Percentiles rank a stretch among this genome's conserved stretches.
These are phyloP conservation scores for Panthera leo DNA, from an alignment of 2,113 vertebrate genomes.

Conservation along the genomic window DNA sequence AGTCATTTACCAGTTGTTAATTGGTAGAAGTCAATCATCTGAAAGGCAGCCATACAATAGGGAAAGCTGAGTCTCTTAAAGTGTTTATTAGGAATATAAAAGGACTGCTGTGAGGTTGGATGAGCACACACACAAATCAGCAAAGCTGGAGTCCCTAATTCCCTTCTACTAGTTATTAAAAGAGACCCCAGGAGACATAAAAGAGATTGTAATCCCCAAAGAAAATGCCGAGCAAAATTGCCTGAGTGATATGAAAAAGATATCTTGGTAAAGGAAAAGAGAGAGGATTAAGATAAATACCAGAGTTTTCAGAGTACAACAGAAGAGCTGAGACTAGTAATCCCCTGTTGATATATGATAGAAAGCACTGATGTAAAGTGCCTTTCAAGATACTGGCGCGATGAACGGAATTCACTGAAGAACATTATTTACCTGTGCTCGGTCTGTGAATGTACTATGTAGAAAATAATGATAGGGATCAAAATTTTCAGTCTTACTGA, in stretches of 20 bases:
- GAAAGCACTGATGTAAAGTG: slow-evolving; percentile 24
- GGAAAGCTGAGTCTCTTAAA: background rate
- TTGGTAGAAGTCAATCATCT: background rate
- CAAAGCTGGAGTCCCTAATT: background rate
- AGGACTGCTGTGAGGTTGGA: background rate
- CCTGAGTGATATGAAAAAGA: background rate
- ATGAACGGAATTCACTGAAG: slow-evolving; percentile 25
- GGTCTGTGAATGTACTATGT: background rate
- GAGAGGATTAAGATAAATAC: slow-evolving; percentile 31
- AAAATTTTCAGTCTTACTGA: slow-evolving; percentile 65
- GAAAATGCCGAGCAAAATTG: slow-evolving; percentile 42
- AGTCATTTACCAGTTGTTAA: background rate
- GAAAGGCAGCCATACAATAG: background rate
- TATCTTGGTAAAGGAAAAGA: background rate
- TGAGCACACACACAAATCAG: background rate
- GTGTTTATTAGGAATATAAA: slow-evolving; percentile 13
- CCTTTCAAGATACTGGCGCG: slow-evolving; percentile 49
- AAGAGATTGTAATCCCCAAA: background rate
- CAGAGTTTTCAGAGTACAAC: background rate
- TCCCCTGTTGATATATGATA: slow-evolving; percentile 22
- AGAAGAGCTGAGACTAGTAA: background rate
- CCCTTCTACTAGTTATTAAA: background rate
- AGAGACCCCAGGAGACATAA: background rate
- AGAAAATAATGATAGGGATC: slow-evolving; percentile 60
- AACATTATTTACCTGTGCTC: slow-evolving; percentile 57